Evolutionary conservation across 2,888 invertebrate genomes (phyloP), one percentile per base, ranked within the genome.

Genomic region (Mesochorus sp.): DNA sequence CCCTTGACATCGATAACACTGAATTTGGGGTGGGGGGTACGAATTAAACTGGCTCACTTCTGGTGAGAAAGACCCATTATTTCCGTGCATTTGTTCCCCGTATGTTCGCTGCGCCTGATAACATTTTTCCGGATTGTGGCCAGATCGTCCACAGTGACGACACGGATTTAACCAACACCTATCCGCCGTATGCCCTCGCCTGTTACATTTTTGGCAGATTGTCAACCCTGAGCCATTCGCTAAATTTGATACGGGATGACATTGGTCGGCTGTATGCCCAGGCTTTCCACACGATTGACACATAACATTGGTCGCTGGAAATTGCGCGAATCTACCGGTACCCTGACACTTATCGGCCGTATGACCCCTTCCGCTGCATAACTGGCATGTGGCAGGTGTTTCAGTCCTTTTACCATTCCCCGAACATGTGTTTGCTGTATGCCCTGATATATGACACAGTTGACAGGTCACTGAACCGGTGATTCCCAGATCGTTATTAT

Each of bases 101-200:
- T 12, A 8, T n/a, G n/a, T 3, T 6, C 12, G 51, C 24, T 8
- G 26, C 24, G n/a, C 26, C 51, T 51, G 26, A 51, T 51, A 42
- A 42, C 39, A 42, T 5, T 4, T 42, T 8, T 57, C 57, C 31
- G 57, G 37, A 19, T 34, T 21, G 21, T 57, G 57, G 10, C 57
- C 57, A 4, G 19, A 17, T 37, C 37, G 14, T 1, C 57, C 57
- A 37, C 57, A 57, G 21, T 34, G 12, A 4, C 8, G 17, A 57
- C 57, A 57, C 19, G 57, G 39, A 31, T 39, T 57, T 10, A 17
- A 19, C 1, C 10, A 44, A 31, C 31, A 47, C 8, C 21, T 47
- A 5, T 62, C 34, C 5, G 47, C 34, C 1, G 6, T 0, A 31
- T 47, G 47, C 10, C 12, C 51, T 12, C 51, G 24, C 26, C 26